Evolutionary conservation across 2,888 invertebrate species (phyloP).

Genomic region (Drosophila mayaguana): DNA sequence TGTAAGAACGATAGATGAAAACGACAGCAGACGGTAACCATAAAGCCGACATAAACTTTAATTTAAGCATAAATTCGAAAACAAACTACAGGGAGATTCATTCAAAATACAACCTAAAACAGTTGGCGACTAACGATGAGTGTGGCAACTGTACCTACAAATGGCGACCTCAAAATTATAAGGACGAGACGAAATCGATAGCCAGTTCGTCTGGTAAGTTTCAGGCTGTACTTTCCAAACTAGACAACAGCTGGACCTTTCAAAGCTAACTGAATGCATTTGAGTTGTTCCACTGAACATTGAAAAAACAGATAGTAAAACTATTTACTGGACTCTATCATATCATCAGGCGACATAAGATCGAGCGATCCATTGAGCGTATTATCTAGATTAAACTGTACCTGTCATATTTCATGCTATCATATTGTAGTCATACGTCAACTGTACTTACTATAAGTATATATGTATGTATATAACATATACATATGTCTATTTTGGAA

Average conservation of each 20-base stretch:
- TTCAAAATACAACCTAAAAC: neutral
- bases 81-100: slow-evolving; percentile 4
- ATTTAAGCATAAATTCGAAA: neutral
- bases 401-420: slow-evolving; percentile 52
- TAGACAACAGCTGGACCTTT: neutral
- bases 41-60: neutral
- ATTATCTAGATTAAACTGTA: slow-evolving; percentile 51
- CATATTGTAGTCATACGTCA: slow-evolving; percentile 36
- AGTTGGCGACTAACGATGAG: neutral
- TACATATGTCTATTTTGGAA: slow-evolving; percentile 29
- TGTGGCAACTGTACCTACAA: slow-evolving; percentile 28
- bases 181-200: neutral
- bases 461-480: slow-evolving; percentile 6
- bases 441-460: slow-evolving; percentile 37
- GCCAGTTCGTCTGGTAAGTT: neutral
- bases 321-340: slow-evolving; percentile 43
- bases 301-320: slow-evolving; percentile 2
- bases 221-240: neutral
- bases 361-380: slow-evolving; percentile 9
- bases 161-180: neutral
- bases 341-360: slow-evolving; percentile 53
- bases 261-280: neutral
- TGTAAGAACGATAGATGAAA: neutral
- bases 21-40: neutral
- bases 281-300: neutral